Evolutionary conservation across 2,113 vertebrate genomes (phyloP), one percentile per base, ranked within the genome.

Genomic region (Cyprinus carpio): DNA sequence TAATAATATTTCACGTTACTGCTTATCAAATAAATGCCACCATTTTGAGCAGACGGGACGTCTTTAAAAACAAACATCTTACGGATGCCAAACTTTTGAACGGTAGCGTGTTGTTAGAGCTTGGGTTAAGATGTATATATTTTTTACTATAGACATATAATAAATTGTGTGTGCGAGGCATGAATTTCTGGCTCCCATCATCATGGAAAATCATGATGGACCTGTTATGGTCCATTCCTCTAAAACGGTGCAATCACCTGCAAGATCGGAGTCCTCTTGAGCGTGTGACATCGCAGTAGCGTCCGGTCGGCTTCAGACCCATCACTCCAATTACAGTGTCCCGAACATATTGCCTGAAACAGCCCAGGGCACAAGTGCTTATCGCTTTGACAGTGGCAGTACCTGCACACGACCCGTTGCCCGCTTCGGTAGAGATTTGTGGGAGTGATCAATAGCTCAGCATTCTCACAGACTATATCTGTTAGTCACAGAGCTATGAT

Each of bases 301-400:
- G 94, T 1, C 98, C 98, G 0, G 98, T 99, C 0, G 96, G 94
- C 88, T 99, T 99, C 84, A 99, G 95, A 31, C 98, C 98, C 97
- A 99, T 99, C 89, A 96, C 96, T 15, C 97, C 98, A 25, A 98
- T 98, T 0, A 98, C 96, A 0, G 95, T 89, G 1, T 99, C 97
- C 69, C 97, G 94, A 86, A 99, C 96, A 1, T 97, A 99, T 91
- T 99, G 98, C 93, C 98, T 99, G 92, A 65, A 64, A 75, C 62
- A 25, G 46, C 20, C 54, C 78, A 82, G 27, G n/a, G 54, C 34
- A 64, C 76, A 10, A 27, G 37, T 65, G 72, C 40, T 72, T 74
- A 49, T 69, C 54, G n/a, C 6, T 11, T 3, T 49, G 20, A 46
- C 11, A 46, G 10, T 46, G 43, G 43, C 10, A 46, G 43, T 46